Base-by-base conservation (phyloP, 2,888 invertebrate species). In the Drosophila dives region DNA sequence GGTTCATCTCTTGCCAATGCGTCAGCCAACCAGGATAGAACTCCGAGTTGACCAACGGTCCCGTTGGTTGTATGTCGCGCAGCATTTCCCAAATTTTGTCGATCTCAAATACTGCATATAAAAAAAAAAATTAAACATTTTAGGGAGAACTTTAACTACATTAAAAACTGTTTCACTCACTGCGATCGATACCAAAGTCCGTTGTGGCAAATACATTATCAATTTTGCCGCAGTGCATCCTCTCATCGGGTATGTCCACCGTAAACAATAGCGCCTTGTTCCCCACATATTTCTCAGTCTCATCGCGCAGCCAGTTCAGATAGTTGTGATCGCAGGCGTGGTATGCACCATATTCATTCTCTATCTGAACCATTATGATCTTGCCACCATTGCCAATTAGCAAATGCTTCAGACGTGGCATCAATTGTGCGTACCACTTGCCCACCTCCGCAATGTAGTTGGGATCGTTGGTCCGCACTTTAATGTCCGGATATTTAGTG, bases 1-100 rank as follows among this genome's bases (percentile, higher is more conserved):
- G 95, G 74, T 96, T 95, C 0, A 92, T 90, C 85, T 96, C 95
- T 58, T 96, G 96, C 98, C 98, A 98, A 90, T 97, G 96, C 7
- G 97, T 97, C 59, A 98, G 92, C 98, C 98, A 98, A 15, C 98
- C 98, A 0, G 97, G 95, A 93, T 98, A 98, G 93, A 95, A 98
- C 93, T 98, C 98, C 0, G 97, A 97, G 93, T 98, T 98, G 64
- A 98, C 97, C 69, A 97, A 91, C 0, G 98, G 98, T 0, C 98
- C 98, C 72, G 94, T 93, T 0, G 95, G 94, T 89, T 95, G 94
- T 65, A 93, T 93, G 0, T 73, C 78, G 2, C 95, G 94, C 77
- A 95, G 92, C 2, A 90, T 80, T 53, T 88, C 77, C 91, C 95
- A 95, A 42, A 92, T 88, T 1, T 89, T 60, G 6, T 91, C 90